Base-by-base conservation (phyloP, 2,888 invertebrate genomes). In the Agapostemon virescens region DNA sequence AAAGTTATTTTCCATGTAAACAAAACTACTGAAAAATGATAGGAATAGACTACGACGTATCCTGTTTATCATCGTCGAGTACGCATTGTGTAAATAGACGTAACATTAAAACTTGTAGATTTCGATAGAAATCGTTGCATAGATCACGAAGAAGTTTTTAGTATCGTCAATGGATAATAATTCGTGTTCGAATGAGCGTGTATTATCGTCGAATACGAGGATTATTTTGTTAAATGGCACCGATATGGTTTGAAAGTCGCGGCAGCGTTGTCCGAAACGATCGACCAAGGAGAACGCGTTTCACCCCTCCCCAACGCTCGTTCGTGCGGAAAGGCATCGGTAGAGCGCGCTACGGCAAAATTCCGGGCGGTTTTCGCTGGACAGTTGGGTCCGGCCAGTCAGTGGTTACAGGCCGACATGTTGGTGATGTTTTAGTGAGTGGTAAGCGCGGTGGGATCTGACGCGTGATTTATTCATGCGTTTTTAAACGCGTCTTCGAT, bases 371-470 rank as follows among this genome's bases (percentile, higher is more conserved):
- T 87, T 87, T 86, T 87, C 82, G 83, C 72, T 70, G 75, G 85
- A 84, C 90, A 89, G 90, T 90, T 87, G 88, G 88, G 88, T 89
- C 86, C 89, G 90, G 88, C 87, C 88, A 91, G 91, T 86, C 91
- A 90, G 91, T 91, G 91, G 91, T 91, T 90, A 89, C 89, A 87
- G 90, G 89, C 87, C 89, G 92, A 91, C 90, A 92, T 92, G 92
- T 92, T 92, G 90, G 87, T 88, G 89, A 86, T 86, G 86, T 84
- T 84, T 81, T 70, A 84, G 88, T 88, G 89, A 89, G 82, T 79
- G 89, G 45, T 63, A 23, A 89, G 89, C 87, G 88, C 89, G 88
- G 86, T 83, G 84, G 69, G 75, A 61, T 82, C 85, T 88, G 88
- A 89, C 89, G 90, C 88, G 90, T 88, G 88, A 87, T 81, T 33